Evolutionary conservation across 2,888 invertebrate genomes (phyloP), one percentile per base, ranked within the genome.

Genomic region (Sussaba pulchella): DNA sequence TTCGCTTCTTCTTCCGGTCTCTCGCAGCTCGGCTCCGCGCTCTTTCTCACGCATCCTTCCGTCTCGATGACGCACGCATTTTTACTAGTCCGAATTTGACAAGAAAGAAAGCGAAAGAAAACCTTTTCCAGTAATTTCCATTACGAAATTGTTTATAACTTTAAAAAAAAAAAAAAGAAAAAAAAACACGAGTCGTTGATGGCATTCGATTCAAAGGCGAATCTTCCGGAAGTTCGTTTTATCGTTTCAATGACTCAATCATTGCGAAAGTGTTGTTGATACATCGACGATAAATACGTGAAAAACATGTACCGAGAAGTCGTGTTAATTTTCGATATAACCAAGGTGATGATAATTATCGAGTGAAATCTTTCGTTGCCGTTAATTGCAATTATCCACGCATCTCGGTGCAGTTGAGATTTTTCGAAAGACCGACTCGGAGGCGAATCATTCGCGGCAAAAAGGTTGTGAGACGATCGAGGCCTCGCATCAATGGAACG

Each of bases 1-100:
- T 78, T 72, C 59, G 67, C 26, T 59, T 78, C 66, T 66, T 43
- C 8, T 78, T 50, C 74, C 81, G 70, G 54, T 67, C 77, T 81
- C 54, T 78, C 70, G 57, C 64, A 43, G 57, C 24, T 71, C 66
- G 63, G 52, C 54, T 72, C 66, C 80, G 80, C 71, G 57, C 24
- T 54, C 52, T 43, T 71, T 39, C 71, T 43, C 80, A 72, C 66
- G 80, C 80, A 72, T 76, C 54, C 70, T 70, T 50, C 41, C 19
- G 52, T 31, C 36, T 52, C 61, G 64, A 67, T 80, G 59, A 75
- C 73, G 52, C 41, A 64, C 67, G 67, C 67, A 17, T 41, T 52
- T 59, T 72, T 77, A 41, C 50, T 72, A 31, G 26, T 50, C 14
- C 41, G 17, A 59, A 41, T 67, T 8, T 61, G 31, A 31, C 41